Evolutionary conservation across 1,140 invertebrate genomes (phyloP).

Genomic region (Calosoma granatense): DNA sequence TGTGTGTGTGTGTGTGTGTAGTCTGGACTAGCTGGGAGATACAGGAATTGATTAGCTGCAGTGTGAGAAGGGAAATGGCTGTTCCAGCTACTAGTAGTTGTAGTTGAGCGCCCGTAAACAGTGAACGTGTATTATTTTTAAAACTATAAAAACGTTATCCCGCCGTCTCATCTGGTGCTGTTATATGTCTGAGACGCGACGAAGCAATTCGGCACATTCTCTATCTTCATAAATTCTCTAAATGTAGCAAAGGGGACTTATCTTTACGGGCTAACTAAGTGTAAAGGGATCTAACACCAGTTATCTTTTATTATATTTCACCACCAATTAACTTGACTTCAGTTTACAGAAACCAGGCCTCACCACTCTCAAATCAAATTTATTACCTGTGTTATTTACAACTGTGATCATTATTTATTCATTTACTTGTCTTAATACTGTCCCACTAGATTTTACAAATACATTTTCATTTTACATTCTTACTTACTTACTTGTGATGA

Average conservation of each 20-base stretch:
- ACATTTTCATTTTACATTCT: background rate
- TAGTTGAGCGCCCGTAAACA: too few relatives aligned
- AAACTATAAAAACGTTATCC: constrained; percentile 1
- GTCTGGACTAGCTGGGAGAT: too few relatives aligned
- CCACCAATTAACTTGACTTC: constrained; percentile 1
- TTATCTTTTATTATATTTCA: constrained; percentile 8
- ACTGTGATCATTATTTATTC: background rate
- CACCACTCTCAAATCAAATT: background rate
- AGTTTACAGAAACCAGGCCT: background rate
- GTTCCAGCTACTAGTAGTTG: too few relatives aligned
- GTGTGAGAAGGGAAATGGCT: too few relatives aligned
- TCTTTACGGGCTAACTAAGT: constrained; percentile 1
- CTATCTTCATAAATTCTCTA: constrained; percentile 2
- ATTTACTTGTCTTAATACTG: background rate
- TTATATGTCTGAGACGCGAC: background rate
- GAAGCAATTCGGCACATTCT: constrained; percentile 6
- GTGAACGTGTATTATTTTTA: constrained; percentile 1
- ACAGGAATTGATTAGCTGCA: too few relatives aligned
- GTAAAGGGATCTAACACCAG: background rate
- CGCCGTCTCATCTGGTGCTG: background rate
- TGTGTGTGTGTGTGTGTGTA: too few relatives aligned
- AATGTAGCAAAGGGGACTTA: background rate
- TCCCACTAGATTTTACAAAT: background rate
- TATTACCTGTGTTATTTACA: background rate
- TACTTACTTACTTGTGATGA: background rate